Percentiles rank a stretch among this genome's conserved stretches.
Evolutionary conservation across 1,140 invertebrate species (phyloP).

Genomic region (Orius insidiosus): DNA sequence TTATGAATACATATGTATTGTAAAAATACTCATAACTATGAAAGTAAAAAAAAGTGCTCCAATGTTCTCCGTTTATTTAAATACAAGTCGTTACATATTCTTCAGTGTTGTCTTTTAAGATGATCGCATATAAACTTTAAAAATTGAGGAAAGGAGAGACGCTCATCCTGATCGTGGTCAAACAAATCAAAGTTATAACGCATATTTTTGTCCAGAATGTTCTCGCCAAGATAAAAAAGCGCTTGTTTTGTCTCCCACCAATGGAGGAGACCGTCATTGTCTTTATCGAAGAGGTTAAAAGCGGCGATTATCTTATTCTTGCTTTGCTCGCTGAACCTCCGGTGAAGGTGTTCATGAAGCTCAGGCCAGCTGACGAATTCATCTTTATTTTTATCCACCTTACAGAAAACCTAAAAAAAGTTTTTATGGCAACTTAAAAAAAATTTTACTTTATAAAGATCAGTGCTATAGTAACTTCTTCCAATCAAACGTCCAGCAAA

Average conservation of each 20-base stretch:
- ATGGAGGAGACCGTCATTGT: constrained; percentile 5
- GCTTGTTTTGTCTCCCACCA: constrained; percentile 10
- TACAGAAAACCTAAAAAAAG: constrained; percentile 3
- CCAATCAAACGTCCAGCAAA: constrained; percentile 4
- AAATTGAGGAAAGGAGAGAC: background rate
- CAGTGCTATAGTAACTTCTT: constrained; percentile 1
- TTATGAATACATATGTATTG: too few species aligned
- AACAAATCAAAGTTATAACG: constrained; percentile 5
- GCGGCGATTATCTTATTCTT: background rate
- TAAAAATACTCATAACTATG: too few species aligned
- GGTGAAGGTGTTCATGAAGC: background rate
- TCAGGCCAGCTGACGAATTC: background rate
- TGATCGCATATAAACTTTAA: background rate
- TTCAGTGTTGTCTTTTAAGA: too few species aligned
- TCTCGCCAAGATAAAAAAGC: constrained; percentile 2
- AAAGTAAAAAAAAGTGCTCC: too few species aligned
- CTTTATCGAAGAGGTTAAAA: constrained; percentile 9
- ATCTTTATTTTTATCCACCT: constrained; percentile 2
- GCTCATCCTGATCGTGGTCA: constrained; percentile 4
- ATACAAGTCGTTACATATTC: too few species aligned
- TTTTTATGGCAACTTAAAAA: too few species aligned
- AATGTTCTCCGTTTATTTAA: too few species aligned
- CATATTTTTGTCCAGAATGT: constrained; percentile 1
- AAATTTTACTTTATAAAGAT: constrained; percentile 6
- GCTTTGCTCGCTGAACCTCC: background rate